Base-by-base conservation (phyloP, 2,113 vertebrate species). In the Semnornis frantzii region DNA sequence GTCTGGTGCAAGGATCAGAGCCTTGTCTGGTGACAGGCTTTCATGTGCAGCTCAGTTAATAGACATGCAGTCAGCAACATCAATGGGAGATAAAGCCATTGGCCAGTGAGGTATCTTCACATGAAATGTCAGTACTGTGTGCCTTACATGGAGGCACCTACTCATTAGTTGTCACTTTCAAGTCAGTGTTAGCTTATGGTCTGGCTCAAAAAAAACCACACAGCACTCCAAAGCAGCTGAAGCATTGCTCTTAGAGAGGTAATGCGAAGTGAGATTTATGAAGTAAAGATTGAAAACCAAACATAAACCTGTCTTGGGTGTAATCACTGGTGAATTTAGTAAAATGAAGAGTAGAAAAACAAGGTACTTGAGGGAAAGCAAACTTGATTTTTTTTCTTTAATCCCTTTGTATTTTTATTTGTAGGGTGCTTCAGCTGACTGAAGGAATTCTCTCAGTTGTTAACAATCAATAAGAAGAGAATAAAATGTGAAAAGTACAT, bases 401-500 rank as follows among this genome's bases (percentile, higher is more conserved):
- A 54, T 18, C 7, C 15, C 34, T 58, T 39, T n/a, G 54, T 33
- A 42, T 28, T 88, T 81, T 44, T 34, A 58, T 85, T 90, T 89
- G 59, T 75, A 63, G 55, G 23, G 23, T 75, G 28, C 31, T 78
- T 84, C 77, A 79, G 24, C 50, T 70, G 60, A 69, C 69, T 59
- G 4, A 79, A 89, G 20, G 18, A 66, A 69, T 88, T 93, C 94
- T 90, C 55, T 82, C 63, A 62, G 70, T 46, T 89, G 81, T 55
- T 46, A 89, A 78, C 4, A 33, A 75, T 76, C 72, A n/a, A 2
- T 72, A 68, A 42, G 28, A 69, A 82, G 59, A 69, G 10, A 94
- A 69, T 50, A 88, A 96, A 92, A 91, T 85, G 52, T 70, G 75
- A 70, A 92, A 89, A 84, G 33, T 15, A 78, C 62, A 82, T 92